Evolutionary conservation across 2,888 invertebrate species (phyloP).

Genomic region (Deroplatys truncata): DNA sequence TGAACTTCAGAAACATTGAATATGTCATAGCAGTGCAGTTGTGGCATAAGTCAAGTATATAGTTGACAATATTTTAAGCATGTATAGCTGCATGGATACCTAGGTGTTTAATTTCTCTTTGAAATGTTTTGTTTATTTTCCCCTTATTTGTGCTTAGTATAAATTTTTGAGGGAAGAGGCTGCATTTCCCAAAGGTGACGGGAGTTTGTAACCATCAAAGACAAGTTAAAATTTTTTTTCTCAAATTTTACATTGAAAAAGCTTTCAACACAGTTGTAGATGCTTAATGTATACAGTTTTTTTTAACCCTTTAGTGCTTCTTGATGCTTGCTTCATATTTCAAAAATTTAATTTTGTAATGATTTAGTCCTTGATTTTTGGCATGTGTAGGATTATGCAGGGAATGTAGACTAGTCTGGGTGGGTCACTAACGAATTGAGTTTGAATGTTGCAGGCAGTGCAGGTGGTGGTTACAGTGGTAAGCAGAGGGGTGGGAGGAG

Average conservation of each 20-base stretch:
- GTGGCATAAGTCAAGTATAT: not conserved
- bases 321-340: not conserved
- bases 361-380: not conserved
- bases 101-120: too few species aligned
- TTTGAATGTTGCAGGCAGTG: slow-evolving; percentile 35
- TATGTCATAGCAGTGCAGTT: too few species aligned
- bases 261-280: not conserved
- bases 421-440: slow-evolving; percentile 28
- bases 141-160: not conserved
- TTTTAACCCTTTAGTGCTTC: not conserved
- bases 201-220: not conserved
- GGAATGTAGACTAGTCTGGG: not conserved
- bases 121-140: not conserved
- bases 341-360: not conserved
- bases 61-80: not conserved
- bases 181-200: not conserved
- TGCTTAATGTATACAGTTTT: not conserved
- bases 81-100: too few species aligned
- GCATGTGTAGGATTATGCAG: not conserved
- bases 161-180: not conserved
- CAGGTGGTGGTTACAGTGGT: slow-evolving; percentile 54
- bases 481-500: slow-evolving; percentile 73
- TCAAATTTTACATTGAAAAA: not conserved
- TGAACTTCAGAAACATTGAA: too few species aligned
- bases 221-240: not conserved